Conservation (phyloP, 23 tunicate species). For the Trididemnum clinides region DNA sequence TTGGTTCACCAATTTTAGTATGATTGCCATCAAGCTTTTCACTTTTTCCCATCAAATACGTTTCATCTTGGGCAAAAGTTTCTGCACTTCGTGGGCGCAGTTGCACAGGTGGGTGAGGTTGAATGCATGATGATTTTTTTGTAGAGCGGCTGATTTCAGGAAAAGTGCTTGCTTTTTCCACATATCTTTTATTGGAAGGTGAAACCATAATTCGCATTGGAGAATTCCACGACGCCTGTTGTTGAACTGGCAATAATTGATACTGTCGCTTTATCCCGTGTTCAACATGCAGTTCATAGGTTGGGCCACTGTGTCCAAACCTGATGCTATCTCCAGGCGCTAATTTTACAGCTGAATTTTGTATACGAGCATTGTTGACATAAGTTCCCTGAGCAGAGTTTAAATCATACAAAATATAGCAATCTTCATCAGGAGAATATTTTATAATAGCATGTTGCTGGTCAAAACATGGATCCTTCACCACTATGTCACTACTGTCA, state of each 20-base stretch:
- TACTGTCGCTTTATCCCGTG: background rate
- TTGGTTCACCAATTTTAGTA: too few relatives aligned
- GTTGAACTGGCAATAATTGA: conserved; percentile 54
- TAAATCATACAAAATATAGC: conserved; percentile 75
- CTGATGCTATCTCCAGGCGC: conserved; percentile 75
- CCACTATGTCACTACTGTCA: conserved; percentile 49
- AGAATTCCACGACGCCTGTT: conserved; percentile 57
- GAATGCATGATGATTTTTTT: conserved; percentile 18
- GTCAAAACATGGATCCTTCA: conserved; percentile 62
- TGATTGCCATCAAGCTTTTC: too few relatives aligned
- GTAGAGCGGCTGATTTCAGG: background rate
- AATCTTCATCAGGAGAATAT: conserved; percentile 55
- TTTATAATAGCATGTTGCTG: conserved; percentile 70
- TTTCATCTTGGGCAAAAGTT: background rate
- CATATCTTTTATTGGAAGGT: conserved; percentile 4
- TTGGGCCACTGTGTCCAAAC: conserved; percentile 64
- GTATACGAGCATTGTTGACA: conserved; percentile 79
- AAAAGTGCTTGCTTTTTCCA: background rate
- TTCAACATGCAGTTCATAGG: conserved; percentile 45
- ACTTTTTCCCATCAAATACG: too few relatives aligned
- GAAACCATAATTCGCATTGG: conserved; percentile 58
- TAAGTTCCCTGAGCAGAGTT: conserved; percentile 77
- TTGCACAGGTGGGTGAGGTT: conserved; percentile 63
- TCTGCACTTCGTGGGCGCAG: conserved; percentile 43
- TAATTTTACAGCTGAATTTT: conserved; percentile 71